Base-by-base conservation (phyloP, 2,797 vertebrate species). In the Rhabdomys pumilio region DNA sequence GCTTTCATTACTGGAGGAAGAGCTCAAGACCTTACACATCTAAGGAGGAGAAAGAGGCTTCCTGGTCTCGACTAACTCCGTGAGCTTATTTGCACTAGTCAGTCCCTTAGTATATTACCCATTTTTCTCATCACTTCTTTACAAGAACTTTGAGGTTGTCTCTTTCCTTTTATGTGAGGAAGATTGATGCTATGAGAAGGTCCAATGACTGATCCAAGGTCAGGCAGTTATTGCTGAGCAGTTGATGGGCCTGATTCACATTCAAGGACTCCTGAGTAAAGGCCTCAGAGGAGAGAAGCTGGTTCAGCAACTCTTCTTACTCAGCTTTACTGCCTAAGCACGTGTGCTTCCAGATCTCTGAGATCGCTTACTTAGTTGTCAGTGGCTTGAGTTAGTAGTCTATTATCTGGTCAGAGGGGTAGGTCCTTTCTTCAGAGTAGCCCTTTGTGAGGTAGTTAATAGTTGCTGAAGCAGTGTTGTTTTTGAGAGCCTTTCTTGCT, bases 71-170 rank as follows among this genome's bases (percentile, higher is more conserved):
- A 47, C 57, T 91, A 31, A 63, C 20, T 17, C 59, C 59, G 9
- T 53, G 63, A 34, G 65, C 44, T 87, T 89, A 55, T 47, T 73
- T 87, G 85, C 53, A 15, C 44, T 55, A 4, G 80, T 81, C n/a
- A 44, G 3, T 79, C 83, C 65, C 29, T 82, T 91, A 59, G 61
- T 67, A 44, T 95, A 81, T 6, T 72, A 17, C 3, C 41, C 41
- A 19, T 72, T 93, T 90, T 93, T 93, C 89, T 96, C 38, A 29
- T 91, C 76, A 73, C 87, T 63, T 94, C 41, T 47, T 93, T 61
- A 67, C 4, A 65, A 0, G 89, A 94, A 82, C 29, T 91, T 12
- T 31, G 73, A 63, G 38, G 69, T 44, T 19, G 84, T 76, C 41
- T 90, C 26, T 59, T 93, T 93, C 61, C 83, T 97, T 94, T 94